These are phyloP conservation scores for Nudaria mundana DNA, from an alignment of 2,888 invertebrate genomes.

Conservation along the genomic window DNA sequence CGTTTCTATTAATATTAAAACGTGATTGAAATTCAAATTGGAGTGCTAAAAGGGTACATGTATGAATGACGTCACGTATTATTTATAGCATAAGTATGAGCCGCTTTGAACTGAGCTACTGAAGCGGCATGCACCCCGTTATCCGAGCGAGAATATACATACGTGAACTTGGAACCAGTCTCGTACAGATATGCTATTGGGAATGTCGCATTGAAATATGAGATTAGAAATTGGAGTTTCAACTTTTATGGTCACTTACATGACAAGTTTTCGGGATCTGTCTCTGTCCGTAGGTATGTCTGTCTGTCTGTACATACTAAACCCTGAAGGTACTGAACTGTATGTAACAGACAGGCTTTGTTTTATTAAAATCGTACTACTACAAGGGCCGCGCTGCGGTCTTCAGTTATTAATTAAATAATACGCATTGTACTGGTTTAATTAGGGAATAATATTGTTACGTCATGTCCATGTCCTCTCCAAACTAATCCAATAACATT, in stretches of 20 bases:
- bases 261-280: not conserved
- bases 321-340: too few relatives aligned
- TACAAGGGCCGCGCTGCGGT: too few relatives aligned
- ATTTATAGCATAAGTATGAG: slow-evolving; percentile 40
- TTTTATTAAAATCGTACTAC: too few relatives aligned
- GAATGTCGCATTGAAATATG: too few relatives aligned
- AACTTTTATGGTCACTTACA: too few relatives aligned
- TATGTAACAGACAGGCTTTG: too few relatives aligned
- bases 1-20: slow-evolving; percentile 4
- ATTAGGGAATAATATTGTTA: too few relatives aligned
- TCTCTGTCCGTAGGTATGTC: not conserved
- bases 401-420: too few relatives aligned
- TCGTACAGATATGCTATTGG: slow-evolving; percentile 26
- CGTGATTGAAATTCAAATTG: slow-evolving; percentile 3
- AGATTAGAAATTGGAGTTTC: slow-evolving; percentile 20
- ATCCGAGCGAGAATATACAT: slow-evolving; percentile 39
- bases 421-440: too few relatives aligned
- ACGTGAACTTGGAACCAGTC: slow-evolving; percentile 25
- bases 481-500: slow-evolving; percentile 14
- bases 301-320: too few relatives aligned
- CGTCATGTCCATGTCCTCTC: too few relatives aligned
- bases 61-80: slow-evolving; percentile 12
- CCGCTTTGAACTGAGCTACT: slow-evolving; percentile 54
- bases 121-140: slow-evolving; percentile 41
- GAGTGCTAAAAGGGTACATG: slow-evolving; percentile 2